Evolutionary conservation across 2,113 vertebrate genomes (phyloP).

Genomic region (Tyto alba): DNA sequence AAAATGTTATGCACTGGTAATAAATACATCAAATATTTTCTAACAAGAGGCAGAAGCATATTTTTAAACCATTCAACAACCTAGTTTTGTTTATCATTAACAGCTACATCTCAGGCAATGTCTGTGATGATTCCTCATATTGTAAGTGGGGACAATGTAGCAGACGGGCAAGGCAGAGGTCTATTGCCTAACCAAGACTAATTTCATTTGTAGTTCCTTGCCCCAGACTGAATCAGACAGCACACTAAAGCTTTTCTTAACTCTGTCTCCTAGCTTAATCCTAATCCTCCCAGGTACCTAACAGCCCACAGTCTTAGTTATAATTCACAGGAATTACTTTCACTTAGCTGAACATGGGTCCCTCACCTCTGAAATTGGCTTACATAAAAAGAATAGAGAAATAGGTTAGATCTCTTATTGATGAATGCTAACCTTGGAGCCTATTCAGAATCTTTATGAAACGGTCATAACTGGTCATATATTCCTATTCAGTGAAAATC

Average conservation of each 20-base stretch:
- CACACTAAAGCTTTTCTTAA: background rate
- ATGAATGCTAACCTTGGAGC: background rate
- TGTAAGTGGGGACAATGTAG: background rate
- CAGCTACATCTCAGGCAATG: background rate
- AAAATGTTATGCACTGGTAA: background rate
- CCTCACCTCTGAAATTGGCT: background rate
- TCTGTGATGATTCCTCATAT: background rate
- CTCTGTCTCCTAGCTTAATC: background rate
- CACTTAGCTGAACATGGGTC: background rate
- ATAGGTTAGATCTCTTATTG: background rate
- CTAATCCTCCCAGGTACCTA: background rate
- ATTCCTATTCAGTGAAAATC: background rate
- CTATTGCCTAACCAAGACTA: background rate
- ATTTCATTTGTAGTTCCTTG: background rate
- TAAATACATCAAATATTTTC: background rate
- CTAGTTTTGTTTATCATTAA: background rate
- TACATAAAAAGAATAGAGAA: background rate
- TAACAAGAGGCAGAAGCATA: background rate
- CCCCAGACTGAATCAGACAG: background rate
- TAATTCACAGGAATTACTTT: background rate
- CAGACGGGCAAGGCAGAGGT: background rate
- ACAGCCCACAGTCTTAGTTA: background rate
- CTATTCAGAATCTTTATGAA: background rate
- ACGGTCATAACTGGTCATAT: background rate
- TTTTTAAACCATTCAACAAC: background rate